Evolutionary conservation across 2,113 vertebrate genomes (phyloP).

Genomic region (Irena cyanogastra): DNA sequence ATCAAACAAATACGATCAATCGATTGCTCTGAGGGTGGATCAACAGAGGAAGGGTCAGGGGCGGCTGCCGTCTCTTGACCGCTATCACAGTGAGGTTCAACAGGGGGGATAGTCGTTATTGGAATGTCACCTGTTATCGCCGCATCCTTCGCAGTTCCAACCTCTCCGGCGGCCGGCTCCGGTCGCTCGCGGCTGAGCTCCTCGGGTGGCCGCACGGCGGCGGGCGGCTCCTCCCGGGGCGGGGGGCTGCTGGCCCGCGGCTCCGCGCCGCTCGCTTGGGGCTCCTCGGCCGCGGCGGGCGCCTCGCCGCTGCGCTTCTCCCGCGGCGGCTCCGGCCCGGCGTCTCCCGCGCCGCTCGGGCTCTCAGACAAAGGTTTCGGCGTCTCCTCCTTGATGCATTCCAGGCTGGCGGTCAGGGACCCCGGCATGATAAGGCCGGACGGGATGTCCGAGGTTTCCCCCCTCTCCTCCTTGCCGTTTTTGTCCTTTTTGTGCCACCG

Average conservation of each 20-base stretch:
- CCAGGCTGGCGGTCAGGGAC: slow-evolving; percentile 1
- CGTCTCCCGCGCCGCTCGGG: not conserved
- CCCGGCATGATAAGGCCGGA: not conserved
- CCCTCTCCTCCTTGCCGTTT: not conserved
- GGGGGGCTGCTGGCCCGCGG: not conserved
- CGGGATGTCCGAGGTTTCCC: not conserved
- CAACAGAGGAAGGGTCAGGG: slow-evolving; percentile 80
- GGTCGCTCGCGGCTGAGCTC: slow-evolving; percentile 30
- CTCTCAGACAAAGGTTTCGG: not conserved
- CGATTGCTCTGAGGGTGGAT: slow-evolving; percentile 90
- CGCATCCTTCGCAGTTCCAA: slow-evolving; percentile 62
- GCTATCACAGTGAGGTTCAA: slow-evolving; percentile 71
- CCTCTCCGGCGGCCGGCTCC: slow-evolving; percentile 42
- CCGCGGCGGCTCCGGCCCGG: not conserved
- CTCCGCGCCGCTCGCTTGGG: slow-evolving; percentile 4
- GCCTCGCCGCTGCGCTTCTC: not conserved
- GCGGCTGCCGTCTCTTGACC: slow-evolving; percentile 69
- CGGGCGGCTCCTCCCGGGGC: not conserved
- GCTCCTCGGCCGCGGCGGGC: not conserved
- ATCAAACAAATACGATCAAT: slow-evolving; percentile 88
- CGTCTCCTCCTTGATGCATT: not conserved
- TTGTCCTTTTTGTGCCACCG: slow-evolving; percentile 3
- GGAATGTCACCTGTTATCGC: slow-evolving; percentile 75
- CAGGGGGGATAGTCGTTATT: slow-evolving; percentile 67
- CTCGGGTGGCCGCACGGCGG: slow-evolving; percentile 17